Percentiles rank a stretch among this genome's conserved stretches.
These are phyloP conservation scores for Protaetia brevitarsis DNA, from an alignment of 1,140 invertebrate species.

Conservation along the genomic window DNA sequence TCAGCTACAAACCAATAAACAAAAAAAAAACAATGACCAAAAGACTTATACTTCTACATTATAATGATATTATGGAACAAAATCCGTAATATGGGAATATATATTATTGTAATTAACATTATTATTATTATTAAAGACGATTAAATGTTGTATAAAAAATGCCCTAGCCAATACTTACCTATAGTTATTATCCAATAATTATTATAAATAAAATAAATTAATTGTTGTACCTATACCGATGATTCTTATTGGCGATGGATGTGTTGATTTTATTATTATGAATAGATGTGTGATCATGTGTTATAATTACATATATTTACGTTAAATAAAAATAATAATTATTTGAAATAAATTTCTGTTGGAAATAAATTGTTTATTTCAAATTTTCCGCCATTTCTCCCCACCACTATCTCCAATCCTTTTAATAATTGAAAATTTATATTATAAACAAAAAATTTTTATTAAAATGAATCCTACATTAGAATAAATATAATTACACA, in stretches of 20 bases:
- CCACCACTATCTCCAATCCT: too few species aligned
- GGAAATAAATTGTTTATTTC: too few species aligned
- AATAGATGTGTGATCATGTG: background rate
- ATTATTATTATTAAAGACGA: too few species aligned
- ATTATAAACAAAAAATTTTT: background rate
- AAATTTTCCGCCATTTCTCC: too few species aligned
- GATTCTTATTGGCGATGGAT: slow-evolving; percentile 4
- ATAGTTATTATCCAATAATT: slow-evolving; percentile 8
- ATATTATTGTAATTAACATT: too few species aligned
- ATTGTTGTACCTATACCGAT: slow-evolving; percentile 12
- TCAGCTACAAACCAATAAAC: background rate
- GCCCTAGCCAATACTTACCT: background rate
- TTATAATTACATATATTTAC: too few species aligned
- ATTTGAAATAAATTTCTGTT: slow-evolving; percentile 6
- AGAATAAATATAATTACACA: background rate
- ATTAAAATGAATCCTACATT: background rate
- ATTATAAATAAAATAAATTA: background rate
- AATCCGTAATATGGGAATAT: too few species aligned
- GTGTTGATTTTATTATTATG: slow-evolving; percentile 1
- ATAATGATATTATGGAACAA: too few species aligned
- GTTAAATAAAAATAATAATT: background rate
- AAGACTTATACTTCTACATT: too few species aligned
- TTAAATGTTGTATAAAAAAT: slow-evolving; percentile 1
- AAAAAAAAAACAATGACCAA: slow-evolving; percentile 18
- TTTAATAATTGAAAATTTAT: background rate